Conservation (phyloP, 2,113 vertebrate genomes). For the Apaloderma vittatum region DNA sequence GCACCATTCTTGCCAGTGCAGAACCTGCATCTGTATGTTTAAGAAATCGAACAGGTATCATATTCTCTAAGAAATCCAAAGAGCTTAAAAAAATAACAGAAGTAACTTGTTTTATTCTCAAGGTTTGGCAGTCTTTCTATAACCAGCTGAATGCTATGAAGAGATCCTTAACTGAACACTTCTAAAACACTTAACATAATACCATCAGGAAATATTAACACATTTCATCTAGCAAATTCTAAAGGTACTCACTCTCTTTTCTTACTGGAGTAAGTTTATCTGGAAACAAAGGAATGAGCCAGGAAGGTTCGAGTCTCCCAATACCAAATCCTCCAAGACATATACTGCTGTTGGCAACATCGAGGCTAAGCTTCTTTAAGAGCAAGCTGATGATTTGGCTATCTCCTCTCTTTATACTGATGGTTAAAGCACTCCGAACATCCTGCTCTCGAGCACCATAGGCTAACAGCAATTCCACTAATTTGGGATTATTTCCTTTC, state of each 20-base stretch:
- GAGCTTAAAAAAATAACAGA: not conserved
- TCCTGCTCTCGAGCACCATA: slow-evolving; percentile 90
- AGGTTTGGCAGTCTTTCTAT: not conserved
- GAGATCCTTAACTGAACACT: not conserved
- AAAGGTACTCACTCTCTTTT: slow-evolving; percentile 74
- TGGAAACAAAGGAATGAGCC: slow-evolving; percentile 90
- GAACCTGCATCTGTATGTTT: slow-evolving; percentile 82
- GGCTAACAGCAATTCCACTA: slow-evolving; percentile 90
- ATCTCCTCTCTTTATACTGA: slow-evolving; percentile 86
- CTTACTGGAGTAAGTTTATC: slow-evolving; percentile 77
- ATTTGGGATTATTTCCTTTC: slow-evolving; percentile 84
- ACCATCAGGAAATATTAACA: not conserved
- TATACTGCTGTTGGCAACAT: slow-evolving; percentile 89
- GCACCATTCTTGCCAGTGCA: slow-evolving; percentile 85
- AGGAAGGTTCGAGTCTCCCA: slow-evolving; percentile 88
- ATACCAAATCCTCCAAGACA: slow-evolving; percentile 93
- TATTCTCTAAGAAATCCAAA: not conserved
- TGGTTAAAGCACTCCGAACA: slow-evolving; percentile 84
- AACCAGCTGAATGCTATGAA: not conserved
- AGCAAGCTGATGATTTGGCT: slow-evolving; percentile 87
- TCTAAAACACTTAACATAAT: not conserved
- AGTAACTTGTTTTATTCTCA: not conserved
- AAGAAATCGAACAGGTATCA: not conserved
- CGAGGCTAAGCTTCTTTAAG: slow-evolving; percentile 89
- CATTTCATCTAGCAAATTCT: not conserved